Percentiles rank a stretch among this genome's conserved stretches.
Conservation (phyloP, 2,797 vertebrate genomes). For the Sebastes oblongus region DNA sequence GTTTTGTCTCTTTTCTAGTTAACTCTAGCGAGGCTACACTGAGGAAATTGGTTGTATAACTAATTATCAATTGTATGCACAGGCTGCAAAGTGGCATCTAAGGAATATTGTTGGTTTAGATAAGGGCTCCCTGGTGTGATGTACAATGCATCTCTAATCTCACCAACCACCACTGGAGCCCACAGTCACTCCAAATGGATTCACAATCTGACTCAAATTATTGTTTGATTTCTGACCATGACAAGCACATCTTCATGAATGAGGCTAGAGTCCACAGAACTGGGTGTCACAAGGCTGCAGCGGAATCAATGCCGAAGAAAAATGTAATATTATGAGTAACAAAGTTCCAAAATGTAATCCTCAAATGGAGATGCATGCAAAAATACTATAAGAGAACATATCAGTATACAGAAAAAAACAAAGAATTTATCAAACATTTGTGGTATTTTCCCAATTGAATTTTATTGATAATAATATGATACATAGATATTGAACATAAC, state of each 20-base stretch:
- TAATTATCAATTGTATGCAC: neutral
- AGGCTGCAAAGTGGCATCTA: too few relatives aligned
- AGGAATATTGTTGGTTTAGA: too few relatives aligned
- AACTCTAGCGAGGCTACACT: neutral
- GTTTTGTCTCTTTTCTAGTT: too few relatives aligned
- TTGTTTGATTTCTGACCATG: neutral
- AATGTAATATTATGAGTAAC: neutral
- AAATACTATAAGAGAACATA: neutral
- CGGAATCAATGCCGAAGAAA: neutral
- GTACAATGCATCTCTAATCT: neutral
- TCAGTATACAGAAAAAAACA: neutral
- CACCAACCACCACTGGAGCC: neutral
- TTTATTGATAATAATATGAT: slow-evolving; percentile 5
- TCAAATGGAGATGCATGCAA: neutral
- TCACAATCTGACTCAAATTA: neutral
- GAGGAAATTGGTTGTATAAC: neutral
- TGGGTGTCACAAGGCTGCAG: neutral
- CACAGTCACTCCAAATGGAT: neutral
- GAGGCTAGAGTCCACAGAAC: neutral
- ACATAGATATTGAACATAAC: neutral
- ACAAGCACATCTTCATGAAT: neutral
- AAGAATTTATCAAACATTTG: neutral
- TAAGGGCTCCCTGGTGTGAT: neutral
- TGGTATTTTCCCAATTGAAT: neutral
- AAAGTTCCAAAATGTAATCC: neutral